Conservation (phyloP, 2,888 invertebrate genomes). For the Argyra leucocephala region DNA sequence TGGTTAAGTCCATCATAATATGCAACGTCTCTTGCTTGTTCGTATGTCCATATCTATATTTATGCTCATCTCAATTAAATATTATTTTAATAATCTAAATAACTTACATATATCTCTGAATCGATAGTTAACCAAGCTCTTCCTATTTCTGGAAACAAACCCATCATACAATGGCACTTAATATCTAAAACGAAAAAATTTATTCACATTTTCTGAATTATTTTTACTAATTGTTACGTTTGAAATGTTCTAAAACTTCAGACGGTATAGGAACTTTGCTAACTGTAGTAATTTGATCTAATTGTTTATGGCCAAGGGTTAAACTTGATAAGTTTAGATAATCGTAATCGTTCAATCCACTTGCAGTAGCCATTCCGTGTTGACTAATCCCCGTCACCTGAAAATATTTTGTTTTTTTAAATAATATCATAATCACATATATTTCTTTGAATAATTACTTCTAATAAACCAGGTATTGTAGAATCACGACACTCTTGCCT, state of each 20-base stretch:
- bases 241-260: conserved; percentile 90
- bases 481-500: conserved; percentile 47
- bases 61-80: not conserved
- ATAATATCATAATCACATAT: not conserved
- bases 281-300: conserved; percentile 69
- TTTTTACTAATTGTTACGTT: conserved; percentile 53
- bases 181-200: conserved; percentile 55
- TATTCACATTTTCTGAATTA: conserved; percentile 1
- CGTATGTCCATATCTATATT: conserved; percentile 78
- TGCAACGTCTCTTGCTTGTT: conserved; percentile 88
- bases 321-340: conserved; percentile 72
- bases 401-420: conserved; percentile 12
- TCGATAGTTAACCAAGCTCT: conserved; percentile 97
- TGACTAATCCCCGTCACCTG: conserved; percentile 56
- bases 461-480: conserved; percentile 36
- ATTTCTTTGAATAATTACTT: conserved; percentile 31
- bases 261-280: conserved; percentile 83
- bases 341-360: conserved; percentile 83
- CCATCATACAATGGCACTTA: conserved; percentile 94
- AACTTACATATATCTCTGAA: conserved; percentile 80
- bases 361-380: conserved; percentile 69
- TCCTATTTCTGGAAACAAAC: conserved; percentile 90
- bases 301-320: conserved; percentile 56
- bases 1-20: conserved; percentile 94
- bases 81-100: not conserved